Evolutionary conservation across 2,888 invertebrate genomes (phyloP).

Genomic region (Sphinx pinastri): DNA sequence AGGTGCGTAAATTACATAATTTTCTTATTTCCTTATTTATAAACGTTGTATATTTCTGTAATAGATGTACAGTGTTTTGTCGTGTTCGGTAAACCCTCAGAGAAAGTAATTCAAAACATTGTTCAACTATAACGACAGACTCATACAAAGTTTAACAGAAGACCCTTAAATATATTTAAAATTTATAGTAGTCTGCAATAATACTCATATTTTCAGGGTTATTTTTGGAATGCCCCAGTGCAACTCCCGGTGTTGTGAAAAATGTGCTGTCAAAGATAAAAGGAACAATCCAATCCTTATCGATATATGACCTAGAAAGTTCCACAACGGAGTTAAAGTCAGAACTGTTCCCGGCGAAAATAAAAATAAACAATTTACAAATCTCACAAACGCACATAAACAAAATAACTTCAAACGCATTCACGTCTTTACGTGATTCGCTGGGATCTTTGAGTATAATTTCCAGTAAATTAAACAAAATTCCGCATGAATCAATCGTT

Average conservation of each 20-base stretch:
- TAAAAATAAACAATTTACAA: conserved; percentile 89
- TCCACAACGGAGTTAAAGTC: conserved; percentile 89
- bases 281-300: conserved; percentile 91
- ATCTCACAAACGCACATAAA: conserved; percentile 90
- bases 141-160: too few species aligned
- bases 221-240: conserved; percentile 94
- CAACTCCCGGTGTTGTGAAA: conserved; percentile 89
- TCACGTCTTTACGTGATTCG: conserved; percentile 87
- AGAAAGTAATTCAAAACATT: too few species aligned
- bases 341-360: conserved; percentile 89
- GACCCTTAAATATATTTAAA: neutral
- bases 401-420: conserved; percentile 88
- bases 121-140: too few species aligned
- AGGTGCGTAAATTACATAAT: conserved; percentile 70
- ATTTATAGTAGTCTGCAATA: conserved; percentile 15
- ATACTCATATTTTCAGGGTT: conserved; percentile 82
- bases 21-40: too few species aligned
- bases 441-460: conserved; percentile 90
- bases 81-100: too few species aligned
- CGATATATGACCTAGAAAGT: conserved; percentile 94
- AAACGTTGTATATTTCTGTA: too few species aligned
- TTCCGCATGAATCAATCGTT: conserved; percentile 90
- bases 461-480: conserved; percentile 88
- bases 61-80: too few species aligned
- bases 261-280: conserved; percentile 88